phyloP scores from a whole-genome alignment of 2,888 invertebrate genomes.

The Acrocyrtus sp. region DNA sequence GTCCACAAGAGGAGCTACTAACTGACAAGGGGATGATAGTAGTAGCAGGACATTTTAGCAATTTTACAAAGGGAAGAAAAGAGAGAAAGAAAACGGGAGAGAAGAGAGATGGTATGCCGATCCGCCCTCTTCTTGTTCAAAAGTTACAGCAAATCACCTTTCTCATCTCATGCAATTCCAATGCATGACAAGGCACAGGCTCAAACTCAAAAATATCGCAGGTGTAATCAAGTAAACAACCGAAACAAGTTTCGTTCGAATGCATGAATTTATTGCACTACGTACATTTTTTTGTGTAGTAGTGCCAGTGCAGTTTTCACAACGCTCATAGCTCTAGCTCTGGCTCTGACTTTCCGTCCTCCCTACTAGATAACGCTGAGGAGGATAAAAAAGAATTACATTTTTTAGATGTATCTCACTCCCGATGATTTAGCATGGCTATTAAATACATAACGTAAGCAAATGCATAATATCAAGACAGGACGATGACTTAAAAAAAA shows the following conservation, averaged over 20 bases:
- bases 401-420: neutral
- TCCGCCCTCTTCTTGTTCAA: conserved; percentile 41
- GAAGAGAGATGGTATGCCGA: conserved; percentile 8
- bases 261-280: conserved; percentile 38
- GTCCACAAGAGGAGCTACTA: too few species aligned
- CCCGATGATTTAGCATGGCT: conserved; percentile 4
- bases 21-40: neutral
- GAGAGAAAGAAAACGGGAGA: neutral
- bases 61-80: neutral
- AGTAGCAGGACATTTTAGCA: neutral
- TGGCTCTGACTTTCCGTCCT: too few species aligned
- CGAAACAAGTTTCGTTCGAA: conserved; percentile 49
- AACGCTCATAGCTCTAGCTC: too few species aligned
- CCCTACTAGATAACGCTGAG: too few species aligned
- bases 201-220: conserved; percentile 33
- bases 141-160: conserved; percentile 12
- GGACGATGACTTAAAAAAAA: neutral
- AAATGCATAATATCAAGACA: neutral
- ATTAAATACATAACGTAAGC: neutral
- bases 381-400: too few species aligned
- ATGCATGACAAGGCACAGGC: conserved; percentile 17
- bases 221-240: conserved; percentile 49
- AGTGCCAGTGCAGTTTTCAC: too few species aligned
- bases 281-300: conserved; percentile 38
- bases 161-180: conserved; percentile 29